Percentiles rank a stretch among this genome's conserved stretches.
Conservation (phyloP, 2,888 invertebrate genomes). For the Rugalucina vietnamica region DNA sequence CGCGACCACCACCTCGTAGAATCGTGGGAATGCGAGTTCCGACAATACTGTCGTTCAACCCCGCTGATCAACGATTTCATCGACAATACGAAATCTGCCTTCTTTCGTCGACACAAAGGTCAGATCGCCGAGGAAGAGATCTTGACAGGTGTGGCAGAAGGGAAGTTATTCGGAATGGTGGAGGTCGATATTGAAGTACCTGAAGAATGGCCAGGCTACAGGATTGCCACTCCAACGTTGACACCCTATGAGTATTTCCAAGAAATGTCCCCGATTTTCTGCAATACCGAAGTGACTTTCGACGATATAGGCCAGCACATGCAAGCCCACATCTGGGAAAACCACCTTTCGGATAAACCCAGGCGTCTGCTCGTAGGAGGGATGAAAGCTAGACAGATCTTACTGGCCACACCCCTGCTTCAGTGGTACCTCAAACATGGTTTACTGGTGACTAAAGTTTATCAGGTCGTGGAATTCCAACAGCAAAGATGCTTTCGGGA, state of each 20-base stretch:
- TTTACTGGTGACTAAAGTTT: conserved; percentile 41
- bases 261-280: conserved; percentile 54
- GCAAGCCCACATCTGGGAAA: conserved; percentile 35
- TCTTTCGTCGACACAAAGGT: conserved; percentile 30
- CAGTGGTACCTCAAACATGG: conserved; percentile 64
- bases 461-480: conserved; percentile 53
- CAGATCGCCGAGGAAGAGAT: conserved; percentile 18
- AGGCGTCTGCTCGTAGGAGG: conserved; percentile 45
- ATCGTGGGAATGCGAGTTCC: conserved; percentile 33
- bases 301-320: conserved; percentile 51
- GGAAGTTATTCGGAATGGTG: conserved; percentile 35
- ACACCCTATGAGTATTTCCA: conserved; percentile 32
- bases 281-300: conserved; percentile 38
- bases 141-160: conserved; percentile 3
- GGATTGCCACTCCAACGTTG: conserved; percentile 24
- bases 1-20: background rate
- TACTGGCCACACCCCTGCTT: conserved; percentile 53
- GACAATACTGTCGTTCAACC: conserved; percentile 20
- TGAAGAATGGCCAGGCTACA: conserved; percentile 27
- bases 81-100: conserved; percentile 7
- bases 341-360: conserved; percentile 29
- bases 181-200: conserved; percentile 43
- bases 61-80: conserved; percentile 33
- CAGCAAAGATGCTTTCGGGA: conserved; percentile 45
- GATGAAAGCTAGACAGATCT: conserved; percentile 45